phyloP scores from a whole-genome alignment of 2,113 vertebrate genomes.

The Oryzias melastigma region DNA sequence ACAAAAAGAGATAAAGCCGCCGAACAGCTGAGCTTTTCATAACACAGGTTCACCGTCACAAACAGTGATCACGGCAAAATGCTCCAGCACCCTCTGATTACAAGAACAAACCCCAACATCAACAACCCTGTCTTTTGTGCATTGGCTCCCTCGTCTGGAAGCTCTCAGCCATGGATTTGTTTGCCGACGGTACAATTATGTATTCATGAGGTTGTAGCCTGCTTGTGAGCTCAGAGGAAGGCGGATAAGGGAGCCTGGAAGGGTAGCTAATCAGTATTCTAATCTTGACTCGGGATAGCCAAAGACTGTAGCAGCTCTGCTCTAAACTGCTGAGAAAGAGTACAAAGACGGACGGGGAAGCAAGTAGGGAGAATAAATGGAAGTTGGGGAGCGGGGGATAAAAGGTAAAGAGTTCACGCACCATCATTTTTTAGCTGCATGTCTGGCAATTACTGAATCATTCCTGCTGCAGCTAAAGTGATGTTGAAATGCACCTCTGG shows the following conservation, averaged over 20 bases:
- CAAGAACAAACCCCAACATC: constrained; percentile 18
- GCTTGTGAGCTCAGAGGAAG: constrained; percentile 38
- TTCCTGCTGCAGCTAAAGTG: constrained; percentile 1
- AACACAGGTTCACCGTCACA: constrained; percentile 21
- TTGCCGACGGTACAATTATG: constrained; percentile 45
- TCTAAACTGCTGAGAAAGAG: constrained; percentile 13
- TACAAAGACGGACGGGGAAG: not conserved
- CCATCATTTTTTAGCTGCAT: constrained; percentile 1
- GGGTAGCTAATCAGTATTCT: constrained; percentile 70
- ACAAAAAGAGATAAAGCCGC: constrained; percentile 20
- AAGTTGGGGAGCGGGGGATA: not conserved
- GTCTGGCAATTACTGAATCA: constrained; percentile 33
- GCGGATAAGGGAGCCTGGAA: constrained; percentile 34
- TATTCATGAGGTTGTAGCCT: constrained; percentile 52
- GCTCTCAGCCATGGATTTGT: constrained; percentile 73
- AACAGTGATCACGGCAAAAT: constrained; percentile 50
- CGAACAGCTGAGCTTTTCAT: constrained; percentile 23
- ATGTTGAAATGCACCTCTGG: constrained; percentile 5
- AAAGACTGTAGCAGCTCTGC: constrained; percentile 36
- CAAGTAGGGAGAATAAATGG: not conserved
- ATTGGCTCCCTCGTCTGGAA: constrained; percentile 90
- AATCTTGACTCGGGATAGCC: constrained; percentile 56
- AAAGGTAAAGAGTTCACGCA: constrained; percentile 7
- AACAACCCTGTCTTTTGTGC: constrained; percentile 60
- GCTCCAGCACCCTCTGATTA: constrained; percentile 49